Percentiles rank a stretch among this genome's conserved stretches.
phyloP scores from a whole-genome alignment of 53 echinoderm and acorn worm species.

The Stichopus horrens region DNA sequence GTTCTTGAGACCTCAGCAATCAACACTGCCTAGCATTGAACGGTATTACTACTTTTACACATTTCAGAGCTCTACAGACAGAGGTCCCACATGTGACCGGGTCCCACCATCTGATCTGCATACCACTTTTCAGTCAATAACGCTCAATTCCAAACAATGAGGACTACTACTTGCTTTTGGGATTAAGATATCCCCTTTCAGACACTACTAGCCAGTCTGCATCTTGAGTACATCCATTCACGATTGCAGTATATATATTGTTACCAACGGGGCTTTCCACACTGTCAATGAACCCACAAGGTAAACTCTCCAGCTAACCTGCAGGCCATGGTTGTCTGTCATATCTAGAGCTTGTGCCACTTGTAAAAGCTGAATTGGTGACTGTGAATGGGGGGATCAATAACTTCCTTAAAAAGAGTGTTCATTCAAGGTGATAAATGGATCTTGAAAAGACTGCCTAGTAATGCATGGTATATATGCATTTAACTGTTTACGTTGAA shows the following conservation, averaged over 20 bases:
- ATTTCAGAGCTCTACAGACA: background rate
- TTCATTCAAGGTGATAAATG: constrained; percentile 39
- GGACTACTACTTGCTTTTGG: constrained; percentile 4
- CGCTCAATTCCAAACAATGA: background rate
- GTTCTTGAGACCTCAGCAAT: no score
- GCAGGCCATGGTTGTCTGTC: background rate
- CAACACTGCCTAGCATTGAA: background rate
- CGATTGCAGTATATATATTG: background rate
- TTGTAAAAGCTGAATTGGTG: background rate
- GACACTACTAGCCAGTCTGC: background rate
- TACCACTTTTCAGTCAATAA: background rate
- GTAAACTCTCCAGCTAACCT: background rate
- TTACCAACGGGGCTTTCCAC: constrained; percentile 22
- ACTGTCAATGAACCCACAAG: background rate
- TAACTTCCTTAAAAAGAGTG: constrained; percentile 5
- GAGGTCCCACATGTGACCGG: constrained; percentile 30
- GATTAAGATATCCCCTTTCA: constrained; percentile 7
- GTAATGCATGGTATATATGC: background rate
- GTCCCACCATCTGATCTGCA: constrained; percentile 5
- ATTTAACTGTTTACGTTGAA: background rate
- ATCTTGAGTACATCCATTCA: background rate
- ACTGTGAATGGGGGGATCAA: constrained; percentile 18
- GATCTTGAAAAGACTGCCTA: background rate
- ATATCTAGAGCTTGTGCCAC: background rate
- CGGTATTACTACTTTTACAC: background rate